Evolutionary conservation across 1,140 invertebrate genomes (phyloP), one percentile per base, ranked within the genome.

Genomic region (Apocrypta bakeri): DNA sequence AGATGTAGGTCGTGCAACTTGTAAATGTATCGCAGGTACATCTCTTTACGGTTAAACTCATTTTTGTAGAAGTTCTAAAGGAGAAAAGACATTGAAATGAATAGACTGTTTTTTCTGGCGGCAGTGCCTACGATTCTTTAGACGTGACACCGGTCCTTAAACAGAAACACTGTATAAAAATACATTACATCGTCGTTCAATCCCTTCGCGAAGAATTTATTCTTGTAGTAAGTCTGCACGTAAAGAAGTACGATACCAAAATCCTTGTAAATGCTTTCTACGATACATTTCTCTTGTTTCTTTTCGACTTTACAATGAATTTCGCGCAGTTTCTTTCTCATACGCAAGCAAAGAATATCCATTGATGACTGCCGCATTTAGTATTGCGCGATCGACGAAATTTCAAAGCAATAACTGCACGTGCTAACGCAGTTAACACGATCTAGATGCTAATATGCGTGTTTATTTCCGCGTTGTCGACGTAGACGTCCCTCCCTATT

Each of bases 11-110:
- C 97, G 89, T 98, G 98, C 21, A 99, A 92, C 90, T 99, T 99
- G 92, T 99, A 98, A 73, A 99, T 97, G 89, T 99, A 99, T 68
- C 98, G 94, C 33, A 99, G 92, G 90, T 99, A 99, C 96, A 99
- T 98, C 90, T 99, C 98, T 87, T 98, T 97, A 37, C 98, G 94
- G 87, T 98, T 97, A 82, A 99, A 98, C 91, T 97, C 98, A 89
- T 98, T 97, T 90, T 98, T 98, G 92, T 99, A 99, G 90, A 99
- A 99, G 88, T 99, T 98, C 96, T 98, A 93, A 61, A 94, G n/a
- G 11, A 48, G 25, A 61, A 1, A 66, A 11, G 14, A 64, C 9
- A 66, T 29, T 9, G 11, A 21, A 29, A 56, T 56, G 14, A 48
- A 17, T 9, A 37, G 9, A 37, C 9, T 37, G 33, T 37, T 9